phyloP scores from a whole-genome alignment of 1,140 invertebrate genomes.

The Anastrepha ludens region DNA sequence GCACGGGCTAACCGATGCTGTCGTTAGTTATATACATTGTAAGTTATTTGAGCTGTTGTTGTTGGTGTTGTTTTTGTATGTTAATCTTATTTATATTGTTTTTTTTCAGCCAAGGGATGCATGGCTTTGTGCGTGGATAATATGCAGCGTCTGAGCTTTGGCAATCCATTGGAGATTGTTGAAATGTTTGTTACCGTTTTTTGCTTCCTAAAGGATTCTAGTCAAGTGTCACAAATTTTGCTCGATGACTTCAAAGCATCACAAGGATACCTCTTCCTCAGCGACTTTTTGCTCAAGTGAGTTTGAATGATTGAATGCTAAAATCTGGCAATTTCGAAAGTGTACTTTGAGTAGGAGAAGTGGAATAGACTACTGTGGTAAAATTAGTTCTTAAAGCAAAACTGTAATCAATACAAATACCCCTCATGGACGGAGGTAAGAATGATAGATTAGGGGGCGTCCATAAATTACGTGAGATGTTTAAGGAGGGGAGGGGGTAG shows the following conservation, averaged over 20 bases:
- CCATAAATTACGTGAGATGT: too few species aligned
- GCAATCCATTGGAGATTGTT: constrained; percentile 95
- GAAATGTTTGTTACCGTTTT: constrained; percentile 99
- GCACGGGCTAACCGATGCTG: constrained; percentile 92
- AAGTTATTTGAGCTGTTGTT: constrained; percentile 73
- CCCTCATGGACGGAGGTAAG: too few species aligned
- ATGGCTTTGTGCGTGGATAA: constrained; percentile 96
- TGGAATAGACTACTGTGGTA: too few species aligned
- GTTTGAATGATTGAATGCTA: constrained; percentile 59
- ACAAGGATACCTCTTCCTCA: constrained; percentile 95
- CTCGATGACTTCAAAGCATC: constrained; percentile 96
- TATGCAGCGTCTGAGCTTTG: constrained; percentile 93
- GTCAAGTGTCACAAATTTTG: constrained; percentile 94
- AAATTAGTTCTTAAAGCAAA: too few species aligned
- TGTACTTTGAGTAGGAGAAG: too few species aligned
- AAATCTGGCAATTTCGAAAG: too few species aligned
- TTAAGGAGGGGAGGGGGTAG: too few species aligned
- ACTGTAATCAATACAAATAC: too few species aligned
- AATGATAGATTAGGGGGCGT: too few species aligned
- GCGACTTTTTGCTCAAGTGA: constrained; percentile 95
- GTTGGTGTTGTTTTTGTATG: background rate
- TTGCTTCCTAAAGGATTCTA: constrained; percentile 99
- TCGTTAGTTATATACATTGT: constrained; percentile 98
- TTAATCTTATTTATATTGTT: constrained; percentile 11
- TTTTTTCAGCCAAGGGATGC: constrained; percentile 91